A percentile compares a stretch with the other conserved stretches of the same genome.
These are phyloP conservation scores for Gallinago solitaria DNA, from an alignment of 2,797 vertebrate genomes.

Conservation along the genomic window DNA sequence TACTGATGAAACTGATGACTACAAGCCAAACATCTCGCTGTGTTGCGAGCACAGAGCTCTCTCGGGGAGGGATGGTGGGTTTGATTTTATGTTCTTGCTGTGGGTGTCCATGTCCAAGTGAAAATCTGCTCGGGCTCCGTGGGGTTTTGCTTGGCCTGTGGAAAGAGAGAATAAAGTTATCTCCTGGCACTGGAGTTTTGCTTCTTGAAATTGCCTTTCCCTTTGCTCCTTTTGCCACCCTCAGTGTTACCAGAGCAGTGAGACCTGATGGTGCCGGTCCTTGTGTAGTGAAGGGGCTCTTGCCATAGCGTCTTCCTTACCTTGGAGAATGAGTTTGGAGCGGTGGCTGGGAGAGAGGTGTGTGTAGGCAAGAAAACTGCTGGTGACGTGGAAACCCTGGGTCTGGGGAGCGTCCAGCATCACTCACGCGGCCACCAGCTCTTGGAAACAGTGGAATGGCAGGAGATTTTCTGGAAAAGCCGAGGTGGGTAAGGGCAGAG, in stretches of 20 bases:
- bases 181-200: neutral
- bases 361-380: neutral
- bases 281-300: neutral
- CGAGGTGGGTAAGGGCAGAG: neutral
- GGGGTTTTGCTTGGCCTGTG: neutral
- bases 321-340: neutral
- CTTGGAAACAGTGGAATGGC: neutral
- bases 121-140: neutral
- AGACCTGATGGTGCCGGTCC: no score
- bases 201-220: neutral
- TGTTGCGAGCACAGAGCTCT: neutral
- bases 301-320: accelerated
- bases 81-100: neutral
- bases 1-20: neutral
- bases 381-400: neutral
- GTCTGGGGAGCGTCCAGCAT: neutral
- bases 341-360: neutral
- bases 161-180: neutral
- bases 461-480: neutral
- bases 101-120: neutral
- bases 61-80: neutral
- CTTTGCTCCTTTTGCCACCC: accelerated
- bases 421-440: no score
- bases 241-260: neutral
- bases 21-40: neutral